Conservation (phyloP, 1,140 invertebrate species). For the Drosophila takahashii region DNA sequence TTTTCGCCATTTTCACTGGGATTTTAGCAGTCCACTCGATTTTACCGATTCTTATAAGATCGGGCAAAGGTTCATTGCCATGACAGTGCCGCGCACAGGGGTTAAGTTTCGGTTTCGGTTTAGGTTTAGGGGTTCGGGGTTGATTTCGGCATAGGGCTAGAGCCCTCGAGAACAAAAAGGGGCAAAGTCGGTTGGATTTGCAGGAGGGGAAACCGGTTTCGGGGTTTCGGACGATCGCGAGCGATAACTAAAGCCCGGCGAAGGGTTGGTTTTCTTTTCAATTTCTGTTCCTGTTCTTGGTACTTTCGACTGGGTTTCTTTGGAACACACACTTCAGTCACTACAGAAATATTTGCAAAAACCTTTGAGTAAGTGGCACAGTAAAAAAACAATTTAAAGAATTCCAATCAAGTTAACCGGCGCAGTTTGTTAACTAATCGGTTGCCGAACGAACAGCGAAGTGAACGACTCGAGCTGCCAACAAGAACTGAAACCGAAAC, state of each 20-base stretch:
- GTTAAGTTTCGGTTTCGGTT: slow-evolving; percentile 4
- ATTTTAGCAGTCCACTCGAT: not conserved
- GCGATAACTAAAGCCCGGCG: not conserved
- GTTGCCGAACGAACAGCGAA: slow-evolving; percentile 6
- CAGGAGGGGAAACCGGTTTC: slow-evolving; percentile 25
- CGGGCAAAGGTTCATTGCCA: slow-evolving; percentile 38
- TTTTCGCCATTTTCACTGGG: slow-evolving; percentile 41
- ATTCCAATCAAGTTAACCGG: not conserved
- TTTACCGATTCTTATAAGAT: slow-evolving; percentile 42
- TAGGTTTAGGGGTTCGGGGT: slow-evolving; percentile 26
- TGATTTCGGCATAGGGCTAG: slow-evolving; percentile 12
- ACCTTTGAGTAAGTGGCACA: not conserved
- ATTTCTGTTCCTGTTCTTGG: not conserved
- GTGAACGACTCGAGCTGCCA: slow-evolving; percentile 37
- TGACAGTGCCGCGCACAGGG: slow-evolving; percentile 4
- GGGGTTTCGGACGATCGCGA: slow-evolving; percentile 21
- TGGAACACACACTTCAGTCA: not conserved
- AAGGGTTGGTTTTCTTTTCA: slow-evolving; percentile 18
- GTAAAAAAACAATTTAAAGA: slow-evolving; percentile 3
- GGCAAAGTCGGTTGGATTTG: not conserved
- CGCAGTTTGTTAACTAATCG: not conserved
- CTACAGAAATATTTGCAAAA: not conserved
- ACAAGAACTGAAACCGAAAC: slow-evolving; percentile 37
- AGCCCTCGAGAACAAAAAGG: not conserved
- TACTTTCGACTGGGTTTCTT: not conserved